Evolutionary conservation across 2,888 invertebrate genomes (phyloP), one percentile per base, ranked within the genome.

Genomic region (Phortica magna): DNA sequence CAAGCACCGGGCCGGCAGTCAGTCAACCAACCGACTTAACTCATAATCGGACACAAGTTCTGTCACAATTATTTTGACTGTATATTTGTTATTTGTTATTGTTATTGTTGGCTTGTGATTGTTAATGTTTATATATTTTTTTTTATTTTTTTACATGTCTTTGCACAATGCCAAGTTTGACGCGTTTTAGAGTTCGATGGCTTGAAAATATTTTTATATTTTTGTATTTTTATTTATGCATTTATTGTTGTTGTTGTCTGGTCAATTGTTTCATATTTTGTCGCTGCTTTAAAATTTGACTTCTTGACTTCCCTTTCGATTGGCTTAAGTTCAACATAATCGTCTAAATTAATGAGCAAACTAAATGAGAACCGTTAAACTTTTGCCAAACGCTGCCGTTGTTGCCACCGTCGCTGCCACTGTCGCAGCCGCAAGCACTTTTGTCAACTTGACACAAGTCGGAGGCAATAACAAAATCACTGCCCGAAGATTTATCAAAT

Each of bases 401-500:
- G 31, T 4, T 31, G 31, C 31, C 5, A 4, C 5, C 5, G 31
- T 4, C 5, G 31, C 31, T 31, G 31, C 31, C 31, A 31, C 31
- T 31, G 31, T 48, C 48, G 14, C 48, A 2, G 48, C 48, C 48
- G 10, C 14, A 48, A 48, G 48, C 48, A 48, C 0, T 48, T 17
- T 70, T 39, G 42, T 48, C 43, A 71, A 43, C 53, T 31, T 17
- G 65, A 22, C 10, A 12, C 48, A 48, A 48, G 10, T 12, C 48
- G 2, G 9, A 9, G 7, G 48, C 48, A 9, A 9, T 9, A 48
- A 48, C 48, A 14, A 48, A 48, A 48, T 48, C 48, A 7, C 1
- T 48, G 48, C 48, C 2, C 7, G 48, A 48, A 48, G 61, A 64
- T 72, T 77, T 78, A 79, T 78, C 76, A 78, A 84, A 87, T 83